phyloP scores from a whole-genome alignment of 2,113 vertebrate species.

The Solenodon paradoxus region DNA sequence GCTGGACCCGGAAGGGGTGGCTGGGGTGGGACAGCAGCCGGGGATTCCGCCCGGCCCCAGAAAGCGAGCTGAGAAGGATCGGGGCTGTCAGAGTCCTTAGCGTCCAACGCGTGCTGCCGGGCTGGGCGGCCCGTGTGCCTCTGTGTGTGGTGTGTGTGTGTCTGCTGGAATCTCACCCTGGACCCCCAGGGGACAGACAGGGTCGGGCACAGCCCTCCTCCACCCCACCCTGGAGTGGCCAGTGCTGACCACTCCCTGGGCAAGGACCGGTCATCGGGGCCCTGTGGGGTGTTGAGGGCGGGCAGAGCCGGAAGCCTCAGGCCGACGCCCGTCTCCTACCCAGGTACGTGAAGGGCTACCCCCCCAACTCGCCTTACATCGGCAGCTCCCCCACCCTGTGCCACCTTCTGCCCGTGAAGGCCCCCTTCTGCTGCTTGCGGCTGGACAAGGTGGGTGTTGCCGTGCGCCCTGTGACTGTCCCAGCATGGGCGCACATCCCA shows the following conservation, averaged over 20 bases:
- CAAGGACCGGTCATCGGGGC: accelerated
- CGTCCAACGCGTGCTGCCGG: too few relatives aligned
- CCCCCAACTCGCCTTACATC: slow-evolving; percentile 96
- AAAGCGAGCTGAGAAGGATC: too few relatives aligned
- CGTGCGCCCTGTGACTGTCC: too few relatives aligned
- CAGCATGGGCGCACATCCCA: too few relatives aligned
- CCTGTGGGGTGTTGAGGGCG: neutral
- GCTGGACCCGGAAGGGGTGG: too few relatives aligned
- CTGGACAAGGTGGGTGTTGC: slow-evolving; percentile 94
- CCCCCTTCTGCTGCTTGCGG: slow-evolving; percentile 94
- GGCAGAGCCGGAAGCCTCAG: neutral
- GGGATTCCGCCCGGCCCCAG: too few relatives aligned
- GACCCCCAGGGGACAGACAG: accelerated
- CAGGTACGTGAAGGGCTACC: slow-evolving; percentile 97
- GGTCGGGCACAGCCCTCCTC: too few relatives aligned
- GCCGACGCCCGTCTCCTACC: neutral
- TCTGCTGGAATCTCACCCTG: neutral
- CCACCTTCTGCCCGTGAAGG: slow-evolving; percentile 92
- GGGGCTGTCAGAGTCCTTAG: too few relatives aligned
- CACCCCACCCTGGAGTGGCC: neutral
- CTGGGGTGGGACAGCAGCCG: too few relatives aligned
- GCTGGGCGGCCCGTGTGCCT: too few relatives aligned
- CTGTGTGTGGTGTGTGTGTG: neutral
- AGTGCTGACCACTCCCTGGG: accelerated
- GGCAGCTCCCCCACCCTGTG: slow-evolving; percentile 96